Conservation (phyloP, 2,797 vertebrate genomes). For the Melanotaenia maccullochi region DNA sequence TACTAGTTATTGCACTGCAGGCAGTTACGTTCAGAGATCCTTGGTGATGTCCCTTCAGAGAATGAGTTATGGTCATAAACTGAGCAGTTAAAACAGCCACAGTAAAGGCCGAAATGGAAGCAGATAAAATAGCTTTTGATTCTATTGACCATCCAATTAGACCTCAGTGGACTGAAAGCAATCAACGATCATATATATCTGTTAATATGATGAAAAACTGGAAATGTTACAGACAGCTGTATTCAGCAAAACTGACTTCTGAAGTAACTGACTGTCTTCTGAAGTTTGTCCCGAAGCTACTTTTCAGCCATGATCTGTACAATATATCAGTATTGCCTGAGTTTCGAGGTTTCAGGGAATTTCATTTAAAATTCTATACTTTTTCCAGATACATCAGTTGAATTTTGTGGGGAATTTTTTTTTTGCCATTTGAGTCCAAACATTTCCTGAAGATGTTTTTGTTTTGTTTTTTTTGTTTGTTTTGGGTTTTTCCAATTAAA, state of each 20-base stretch:
- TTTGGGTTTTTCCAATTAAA: no score
- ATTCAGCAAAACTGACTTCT: constrained; percentile 34
- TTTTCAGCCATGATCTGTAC: not conserved
- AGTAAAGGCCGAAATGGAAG: constrained; percentile 24
- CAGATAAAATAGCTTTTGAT: constrained; percentile 36
- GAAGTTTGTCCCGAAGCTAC: constrained; percentile 7
- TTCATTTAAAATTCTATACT: no score
- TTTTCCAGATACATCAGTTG: no score
- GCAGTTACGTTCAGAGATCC: constrained; percentile 40
- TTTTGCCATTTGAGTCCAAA: no score
- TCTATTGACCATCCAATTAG: constrained; percentile 29
- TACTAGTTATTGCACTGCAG: constrained; percentile 46
- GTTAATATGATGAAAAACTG: constrained; percentile 26
- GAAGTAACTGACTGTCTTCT: constrained; percentile 17
- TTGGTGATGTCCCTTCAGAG: constrained; percentile 29
- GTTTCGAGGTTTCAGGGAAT: no score
- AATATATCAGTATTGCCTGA: no score
- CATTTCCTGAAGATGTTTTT: no score
- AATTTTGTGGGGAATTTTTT: no score
- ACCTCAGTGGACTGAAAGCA: constrained; percentile 30
- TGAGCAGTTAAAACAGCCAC: constrained; percentile 31
- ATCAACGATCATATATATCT: constrained; percentile 61
- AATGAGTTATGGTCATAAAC: constrained; percentile 8
- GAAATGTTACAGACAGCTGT: constrained; percentile 12
- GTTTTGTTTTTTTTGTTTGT: no score